Conservation (phyloP, 2,797 vertebrate genomes). For the Varecia variegata region DNA sequence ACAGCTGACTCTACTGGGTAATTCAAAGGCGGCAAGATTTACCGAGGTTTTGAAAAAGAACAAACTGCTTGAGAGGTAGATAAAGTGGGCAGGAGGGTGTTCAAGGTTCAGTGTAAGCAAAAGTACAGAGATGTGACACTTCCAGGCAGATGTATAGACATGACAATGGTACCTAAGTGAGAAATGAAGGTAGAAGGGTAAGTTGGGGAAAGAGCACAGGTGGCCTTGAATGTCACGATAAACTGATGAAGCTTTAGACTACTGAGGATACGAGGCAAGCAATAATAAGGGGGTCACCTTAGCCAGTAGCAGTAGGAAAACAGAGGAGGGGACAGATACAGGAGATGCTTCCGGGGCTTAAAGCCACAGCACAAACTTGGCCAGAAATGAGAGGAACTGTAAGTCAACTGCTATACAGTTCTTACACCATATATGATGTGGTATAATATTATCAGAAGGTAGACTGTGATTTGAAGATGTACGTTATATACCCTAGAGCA, state of each 20-base stretch:
- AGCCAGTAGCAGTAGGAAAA: neutral
- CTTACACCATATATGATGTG: neutral
- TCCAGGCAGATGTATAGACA: neutral
- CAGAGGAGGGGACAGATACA: neutral
- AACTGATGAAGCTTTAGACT: neutral
- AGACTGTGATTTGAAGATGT: neutral
- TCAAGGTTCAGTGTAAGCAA: neutral
- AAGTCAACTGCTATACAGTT: neutral
- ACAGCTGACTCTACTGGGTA: neutral
- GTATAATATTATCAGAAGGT: neutral
- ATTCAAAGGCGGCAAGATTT: neutral
- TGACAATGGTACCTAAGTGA: neutral
- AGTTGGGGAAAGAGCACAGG: neutral
- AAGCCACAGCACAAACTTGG: neutral
- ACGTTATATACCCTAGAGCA: neutral
- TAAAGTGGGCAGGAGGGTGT: neutral
- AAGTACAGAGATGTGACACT: neutral
- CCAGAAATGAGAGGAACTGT: neutral
- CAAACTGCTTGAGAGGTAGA: neutral
- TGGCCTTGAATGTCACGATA: neutral
- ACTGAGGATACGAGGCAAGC: neutral
- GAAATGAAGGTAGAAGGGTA: neutral
- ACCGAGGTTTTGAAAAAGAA: neutral
- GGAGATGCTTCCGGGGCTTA: neutral
- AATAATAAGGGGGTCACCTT: neutral